phyloP scores from a whole-genome alignment of 2,888 invertebrate genomes.

The Drosophila pseudotakahashii region DNA sequence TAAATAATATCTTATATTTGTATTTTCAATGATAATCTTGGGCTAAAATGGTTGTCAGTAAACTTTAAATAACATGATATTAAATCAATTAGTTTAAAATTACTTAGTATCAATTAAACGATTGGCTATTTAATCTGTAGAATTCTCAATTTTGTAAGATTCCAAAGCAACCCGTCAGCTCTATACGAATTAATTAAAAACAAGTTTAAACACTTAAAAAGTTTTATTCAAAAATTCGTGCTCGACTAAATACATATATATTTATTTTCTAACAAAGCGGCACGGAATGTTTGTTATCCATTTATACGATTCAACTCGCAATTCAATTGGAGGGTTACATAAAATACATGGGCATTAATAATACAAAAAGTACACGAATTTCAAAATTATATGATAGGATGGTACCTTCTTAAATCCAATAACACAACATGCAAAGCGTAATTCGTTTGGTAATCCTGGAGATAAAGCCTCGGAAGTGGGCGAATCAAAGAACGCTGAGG shows the following conservation, averaged over 20 bases:
- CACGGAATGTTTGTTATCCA: slow-evolving; percentile 66
- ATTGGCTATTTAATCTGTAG: no score
- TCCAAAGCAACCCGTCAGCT: not conserved
- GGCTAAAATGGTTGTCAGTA: no score
- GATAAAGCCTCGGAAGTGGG: slow-evolving; percentile 30
- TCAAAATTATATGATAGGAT: slow-evolving; percentile 6
- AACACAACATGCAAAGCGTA: slow-evolving; percentile 56
- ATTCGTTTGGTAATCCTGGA: slow-evolving; percentile 28
- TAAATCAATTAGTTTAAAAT: no score
- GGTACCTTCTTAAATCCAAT: slow-evolving; percentile 36
- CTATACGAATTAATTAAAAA: not conserved
- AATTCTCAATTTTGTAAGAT: no score
- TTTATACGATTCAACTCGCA: slow-evolving; percentile 28
- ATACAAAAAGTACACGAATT: slow-evolving; percentile 13
- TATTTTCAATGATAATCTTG: no score
- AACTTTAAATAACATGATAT: no score
- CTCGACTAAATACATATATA: slow-evolving; percentile 36
- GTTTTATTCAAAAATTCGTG: slow-evolving; percentile 69
- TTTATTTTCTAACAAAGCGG: slow-evolving; percentile 40
- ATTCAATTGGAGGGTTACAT: slow-evolving; percentile 37
- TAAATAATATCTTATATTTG: no score
- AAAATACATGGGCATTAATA: slow-evolving; percentile 38
- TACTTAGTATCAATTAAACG: no score
- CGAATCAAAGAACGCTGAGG: slow-evolving; percentile 6
- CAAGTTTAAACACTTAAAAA: slow-evolving; percentile 38